phyloP scores from a whole-genome alignment of 30 jellyfish, hydroid and myxozoan species.

The Catostylus mosaicus region DNA sequence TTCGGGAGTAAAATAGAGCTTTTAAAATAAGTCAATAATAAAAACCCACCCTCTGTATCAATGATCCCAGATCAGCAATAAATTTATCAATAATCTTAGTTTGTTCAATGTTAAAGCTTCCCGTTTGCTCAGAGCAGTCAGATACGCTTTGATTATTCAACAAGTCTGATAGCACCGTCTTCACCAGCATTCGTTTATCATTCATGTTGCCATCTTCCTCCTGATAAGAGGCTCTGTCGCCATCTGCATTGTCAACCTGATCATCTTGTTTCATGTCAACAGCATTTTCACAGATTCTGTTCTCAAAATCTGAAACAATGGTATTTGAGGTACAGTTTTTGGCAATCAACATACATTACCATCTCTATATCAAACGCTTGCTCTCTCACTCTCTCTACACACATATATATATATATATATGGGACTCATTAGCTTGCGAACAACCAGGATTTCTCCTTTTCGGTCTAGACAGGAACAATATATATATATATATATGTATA shows the following conservation, averaged over 20 bases:
- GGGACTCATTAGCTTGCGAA: too few species aligned
- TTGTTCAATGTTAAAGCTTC: background rate
- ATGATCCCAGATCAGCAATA: background rate
- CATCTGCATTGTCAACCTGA: conserved; percentile 3
- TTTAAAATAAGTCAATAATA: too few species aligned
- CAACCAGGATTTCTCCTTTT: too few species aligned
- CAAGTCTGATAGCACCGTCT: background rate
- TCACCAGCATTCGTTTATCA: background rate
- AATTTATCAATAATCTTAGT: background rate
- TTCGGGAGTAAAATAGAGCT: too few species aligned
- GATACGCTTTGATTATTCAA: background rate
- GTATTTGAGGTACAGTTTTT: too few species aligned
- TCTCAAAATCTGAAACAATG: background rate
- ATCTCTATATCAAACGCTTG: too few species aligned
- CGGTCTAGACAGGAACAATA: too few species aligned
- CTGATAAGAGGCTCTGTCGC: background rate
- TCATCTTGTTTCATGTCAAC: background rate
- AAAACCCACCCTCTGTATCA: background rate
- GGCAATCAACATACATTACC: too few species aligned
- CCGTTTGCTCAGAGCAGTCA: background rate
- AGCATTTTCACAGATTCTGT: background rate
- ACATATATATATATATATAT: too few species aligned
- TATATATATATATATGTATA: too few species aligned
- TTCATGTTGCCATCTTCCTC: background rate
- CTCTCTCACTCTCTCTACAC: too few species aligned